Evolutionary conservation across 2,113 vertebrate genomes (phyloP), one percentile per base, ranked within the genome.

Genomic region (Epinephelus fuscoguttatus): DNA sequence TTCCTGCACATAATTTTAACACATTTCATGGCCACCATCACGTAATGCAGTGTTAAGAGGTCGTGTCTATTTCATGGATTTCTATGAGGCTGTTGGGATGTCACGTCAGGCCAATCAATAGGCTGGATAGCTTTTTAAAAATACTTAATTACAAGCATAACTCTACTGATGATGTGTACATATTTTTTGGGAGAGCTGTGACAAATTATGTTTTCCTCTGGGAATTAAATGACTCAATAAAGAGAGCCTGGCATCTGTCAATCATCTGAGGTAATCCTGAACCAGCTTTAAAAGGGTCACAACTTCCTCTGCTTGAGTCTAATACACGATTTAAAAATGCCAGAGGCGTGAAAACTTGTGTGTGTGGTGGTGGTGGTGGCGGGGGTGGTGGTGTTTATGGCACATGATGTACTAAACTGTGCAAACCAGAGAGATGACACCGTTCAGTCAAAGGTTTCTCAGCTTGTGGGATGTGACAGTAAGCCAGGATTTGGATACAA

Each of bases 241-340:
- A 84, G 42, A 42, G 21, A 75, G 49, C 18, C n/a, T 70, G 67
- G 66, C 59, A 68, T 56, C 57, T 82, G 84, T 64, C 78, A 84
- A 12, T 90, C 75, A 76, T 74, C 55, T 50, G 6, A 76, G 40
- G 42, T 67, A 50, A 79, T 85, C 80, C 27, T 27, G 47, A 76
- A 75, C 37, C 40, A 14, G 42, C 63, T 73, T 70, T 67, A 67
- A 70, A 70, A 66, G 47, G 49, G 61, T 80, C 50, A 4, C 23
- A 45, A 61, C 75, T 78, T 25, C 30, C 62, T 69, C 61, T 0
- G 23, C 37, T 66, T 56, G 49, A 60, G 60, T 55, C 45, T 74
- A 61, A 69, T 9, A n/a, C 52, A 25, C 2, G 19, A 72, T 69
- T 68, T 70, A 17, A 81, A 86, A 76, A 42, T 66, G 63, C 21